These are phyloP conservation scores for Stegophylla sp. DNA, from an alignment of 2,888 invertebrate species.

Conservation along the genomic window DNA sequence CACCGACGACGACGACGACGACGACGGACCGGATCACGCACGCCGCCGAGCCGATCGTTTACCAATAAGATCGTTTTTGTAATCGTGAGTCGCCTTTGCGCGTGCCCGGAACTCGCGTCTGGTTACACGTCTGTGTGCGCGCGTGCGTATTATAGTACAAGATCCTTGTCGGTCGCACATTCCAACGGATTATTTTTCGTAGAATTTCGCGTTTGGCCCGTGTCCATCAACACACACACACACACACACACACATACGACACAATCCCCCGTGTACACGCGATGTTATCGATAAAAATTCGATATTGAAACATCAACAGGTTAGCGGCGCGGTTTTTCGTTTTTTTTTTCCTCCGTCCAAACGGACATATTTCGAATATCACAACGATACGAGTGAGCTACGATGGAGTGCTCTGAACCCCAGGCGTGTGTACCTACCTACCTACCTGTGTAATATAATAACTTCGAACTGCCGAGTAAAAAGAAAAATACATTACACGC, in stretches of 20 bases:
- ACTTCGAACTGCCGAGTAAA: too few species aligned
- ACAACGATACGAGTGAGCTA: neutral
- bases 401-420: too few species aligned
- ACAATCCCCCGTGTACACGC: neutral
- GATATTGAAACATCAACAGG: slow-evolving; percentile 45
- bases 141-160: neutral
- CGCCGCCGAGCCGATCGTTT: slow-evolving; percentile 28
- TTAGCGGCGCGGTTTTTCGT: neutral
- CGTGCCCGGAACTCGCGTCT: slow-evolving; percentile 27
- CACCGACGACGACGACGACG: neutral
- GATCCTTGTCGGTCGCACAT: slow-evolving; percentile 9
- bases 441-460: too few species aligned
- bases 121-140: neutral
- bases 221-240: too few species aligned
- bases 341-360: neutral
- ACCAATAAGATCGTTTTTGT: slow-evolving; percentile 30
- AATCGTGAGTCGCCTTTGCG: slow-evolving; percentile 23
- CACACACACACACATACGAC: too few species aligned
- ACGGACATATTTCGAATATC: slow-evolving; percentile 21
- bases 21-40: neutral
- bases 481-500: too few species aligned
- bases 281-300: slow-evolving; percentile 34
- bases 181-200: slow-evolving; percentile 37
- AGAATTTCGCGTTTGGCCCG: slow-evolving; percentile 26
- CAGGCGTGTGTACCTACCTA: too few species aligned